phyloP scores from a whole-genome alignment of 2,888 invertebrate genomes.

The Pandemis corylana region DNA sequence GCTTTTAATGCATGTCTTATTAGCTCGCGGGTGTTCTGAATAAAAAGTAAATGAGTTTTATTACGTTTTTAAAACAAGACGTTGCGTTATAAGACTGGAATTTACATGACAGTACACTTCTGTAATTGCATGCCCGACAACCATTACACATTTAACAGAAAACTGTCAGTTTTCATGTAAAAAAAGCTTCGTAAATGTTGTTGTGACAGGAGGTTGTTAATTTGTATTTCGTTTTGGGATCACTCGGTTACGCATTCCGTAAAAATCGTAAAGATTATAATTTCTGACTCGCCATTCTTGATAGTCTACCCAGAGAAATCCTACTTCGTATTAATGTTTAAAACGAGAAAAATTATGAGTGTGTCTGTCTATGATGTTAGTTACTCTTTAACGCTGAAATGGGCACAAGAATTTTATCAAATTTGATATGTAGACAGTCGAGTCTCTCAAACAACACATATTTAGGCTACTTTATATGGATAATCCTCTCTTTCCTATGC shows the following conservation, averaged over 20 bases:
- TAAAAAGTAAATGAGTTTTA: constrained; percentile 43
- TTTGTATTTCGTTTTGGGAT: background rate
- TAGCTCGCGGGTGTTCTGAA: constrained; percentile 58
- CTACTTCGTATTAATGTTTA: no score
- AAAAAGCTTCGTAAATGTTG: constrained; percentile 14
- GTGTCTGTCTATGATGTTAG: no score
- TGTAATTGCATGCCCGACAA: constrained; percentile 35
- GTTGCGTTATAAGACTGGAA: constrained; percentile 35
- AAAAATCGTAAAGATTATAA: background rate
- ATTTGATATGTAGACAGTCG: no score
- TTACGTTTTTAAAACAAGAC: constrained; percentile 39
- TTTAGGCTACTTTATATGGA: no score
- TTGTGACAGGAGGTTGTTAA: background rate
- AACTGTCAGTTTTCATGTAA: constrained; percentile 13
- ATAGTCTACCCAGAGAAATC: no score
- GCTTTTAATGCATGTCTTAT: constrained; percentile 67
- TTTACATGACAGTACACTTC: constrained; percentile 16
- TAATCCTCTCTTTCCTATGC: no score
- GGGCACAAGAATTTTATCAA: no score
- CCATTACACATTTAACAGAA: constrained; percentile 25
- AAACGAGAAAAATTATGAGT: no score
- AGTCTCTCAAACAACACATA: no score
- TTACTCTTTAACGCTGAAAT: no score
- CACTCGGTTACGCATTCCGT: background rate
- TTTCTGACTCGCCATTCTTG: background rate